These are phyloP conservation scores for Dynastes maya DNA, from an alignment of 2,888 invertebrate species.

Conservation along the genomic window DNA sequence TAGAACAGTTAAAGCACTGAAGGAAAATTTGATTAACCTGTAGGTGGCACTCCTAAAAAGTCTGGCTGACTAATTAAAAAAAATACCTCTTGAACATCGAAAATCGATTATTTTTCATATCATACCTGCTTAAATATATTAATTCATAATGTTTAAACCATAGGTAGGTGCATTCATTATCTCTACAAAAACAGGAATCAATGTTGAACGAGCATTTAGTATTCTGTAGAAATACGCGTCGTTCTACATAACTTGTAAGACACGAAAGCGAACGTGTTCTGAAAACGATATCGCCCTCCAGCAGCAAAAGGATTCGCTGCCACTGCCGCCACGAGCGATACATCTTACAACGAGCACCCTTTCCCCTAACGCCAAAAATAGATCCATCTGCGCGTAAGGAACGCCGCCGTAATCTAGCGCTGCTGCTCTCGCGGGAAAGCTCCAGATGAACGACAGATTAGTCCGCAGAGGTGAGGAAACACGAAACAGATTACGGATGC, in stretches of 20 bases:
- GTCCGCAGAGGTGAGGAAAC: slow-evolving; percentile 44
- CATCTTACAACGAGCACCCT: slow-evolving; percentile 36
- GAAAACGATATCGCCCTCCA: slow-evolving; percentile 32
- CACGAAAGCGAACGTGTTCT: slow-evolving; percentile 37
- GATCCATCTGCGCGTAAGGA: slow-evolving; percentile 36
- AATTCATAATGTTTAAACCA: no score
- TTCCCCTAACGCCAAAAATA: slow-evolving; percentile 28
- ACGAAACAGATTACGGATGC: slow-evolving; percentile 44
- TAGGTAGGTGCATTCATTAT: no score
- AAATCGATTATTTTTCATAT: no score
- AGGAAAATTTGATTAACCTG: no score
- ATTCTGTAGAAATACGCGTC: not conserved
- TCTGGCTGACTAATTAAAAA: no score
- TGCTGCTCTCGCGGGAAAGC: slow-evolving; percentile 33
- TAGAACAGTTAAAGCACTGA: no score
- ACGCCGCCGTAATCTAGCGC: slow-evolving; percentile 25
- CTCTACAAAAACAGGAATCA: not conserved
- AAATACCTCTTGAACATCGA: no score
- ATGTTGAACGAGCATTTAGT: not conserved
- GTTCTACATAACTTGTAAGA: slow-evolving; percentile 27
- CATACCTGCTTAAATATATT: no score
- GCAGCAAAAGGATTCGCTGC: slow-evolving; percentile 27
- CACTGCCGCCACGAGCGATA: slow-evolving; percentile 23
- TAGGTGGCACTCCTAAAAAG: no score
- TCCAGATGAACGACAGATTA: slow-evolving; percentile 44